Conservation (phyloP, 2,113 vertebrate species). For the Formicarius rufipectus region DNA sequence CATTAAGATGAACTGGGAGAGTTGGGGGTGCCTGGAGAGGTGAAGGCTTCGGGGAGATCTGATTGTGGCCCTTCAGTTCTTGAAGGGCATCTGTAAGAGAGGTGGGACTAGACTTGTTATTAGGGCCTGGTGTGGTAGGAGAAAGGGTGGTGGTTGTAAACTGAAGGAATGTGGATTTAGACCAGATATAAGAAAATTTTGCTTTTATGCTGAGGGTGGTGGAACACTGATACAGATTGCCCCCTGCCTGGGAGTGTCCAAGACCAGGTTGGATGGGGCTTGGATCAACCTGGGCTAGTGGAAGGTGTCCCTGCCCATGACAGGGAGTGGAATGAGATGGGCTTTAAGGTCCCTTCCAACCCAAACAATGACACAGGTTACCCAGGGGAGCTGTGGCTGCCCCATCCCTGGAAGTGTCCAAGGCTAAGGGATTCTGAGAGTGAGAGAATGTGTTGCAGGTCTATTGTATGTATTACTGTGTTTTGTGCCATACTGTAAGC, state of each 20-base stretch:
- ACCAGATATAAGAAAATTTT: not conserved
- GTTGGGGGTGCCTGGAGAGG: not conserved
- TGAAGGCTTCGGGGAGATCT: not conserved
- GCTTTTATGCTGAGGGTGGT: not conserved
- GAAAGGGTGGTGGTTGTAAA: not conserved
- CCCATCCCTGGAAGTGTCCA: not conserved
- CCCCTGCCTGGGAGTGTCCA: not conserved
- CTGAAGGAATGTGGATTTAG: not conserved
- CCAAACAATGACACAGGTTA: not conserved
- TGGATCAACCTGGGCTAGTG: fast-evolving
- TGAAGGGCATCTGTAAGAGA: no score
- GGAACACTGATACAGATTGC: not conserved
- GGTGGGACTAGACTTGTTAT: not conserved
- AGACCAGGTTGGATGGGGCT: not conserved
- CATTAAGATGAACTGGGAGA: not conserved
- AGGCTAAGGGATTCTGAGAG: not conserved
- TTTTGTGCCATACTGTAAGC: not conserved
- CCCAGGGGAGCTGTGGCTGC: not conserved
- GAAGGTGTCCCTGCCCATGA: not conserved
- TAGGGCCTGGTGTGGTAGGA: not conserved
- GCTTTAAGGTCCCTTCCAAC: not conserved
- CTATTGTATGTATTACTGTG: not conserved
- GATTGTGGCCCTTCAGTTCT: not conserved
- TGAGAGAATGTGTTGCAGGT: fast-evolving
- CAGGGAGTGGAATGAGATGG: fast-evolving